Evolutionary conservation across 1,140 invertebrate species (phyloP).

Genomic region (Melanaphis sacchari): DNA sequence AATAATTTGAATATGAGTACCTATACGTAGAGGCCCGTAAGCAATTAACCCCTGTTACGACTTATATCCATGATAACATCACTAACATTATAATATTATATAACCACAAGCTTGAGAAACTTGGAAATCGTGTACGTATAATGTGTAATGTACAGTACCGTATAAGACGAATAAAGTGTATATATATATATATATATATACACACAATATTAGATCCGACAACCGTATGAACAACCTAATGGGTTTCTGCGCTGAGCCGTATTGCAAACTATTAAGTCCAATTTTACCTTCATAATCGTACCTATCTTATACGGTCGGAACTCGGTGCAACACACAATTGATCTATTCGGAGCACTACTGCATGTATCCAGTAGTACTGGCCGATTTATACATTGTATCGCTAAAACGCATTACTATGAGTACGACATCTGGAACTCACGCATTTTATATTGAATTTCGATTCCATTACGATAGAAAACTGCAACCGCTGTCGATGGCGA

Average conservation of each 20-base stretch:
- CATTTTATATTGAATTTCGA: background rate
- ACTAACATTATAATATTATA: no score
- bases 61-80: background rate
- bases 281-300: conserved; percentile 17
- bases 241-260: background rate
- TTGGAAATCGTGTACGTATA: no score
- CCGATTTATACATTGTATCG: background rate
- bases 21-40: no score
- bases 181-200: background rate
- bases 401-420: background rate
- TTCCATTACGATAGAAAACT: background rate
- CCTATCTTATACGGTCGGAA: background rate
- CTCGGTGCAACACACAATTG: background rate
- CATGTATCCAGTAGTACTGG: no score
- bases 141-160: background rate
- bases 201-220: background rate
- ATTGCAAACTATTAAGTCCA: conserved; percentile 4
- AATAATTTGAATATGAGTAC: no score
- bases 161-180: background rate
- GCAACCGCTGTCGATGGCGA: background rate
- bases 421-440: background rate
- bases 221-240: conserved; percentile 17
- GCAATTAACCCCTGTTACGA: background rate
- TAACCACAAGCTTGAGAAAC: no score
- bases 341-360: background rate